Conservation (phyloP, 2,888 invertebrate species). For the Acrobasis suavella region DNA sequence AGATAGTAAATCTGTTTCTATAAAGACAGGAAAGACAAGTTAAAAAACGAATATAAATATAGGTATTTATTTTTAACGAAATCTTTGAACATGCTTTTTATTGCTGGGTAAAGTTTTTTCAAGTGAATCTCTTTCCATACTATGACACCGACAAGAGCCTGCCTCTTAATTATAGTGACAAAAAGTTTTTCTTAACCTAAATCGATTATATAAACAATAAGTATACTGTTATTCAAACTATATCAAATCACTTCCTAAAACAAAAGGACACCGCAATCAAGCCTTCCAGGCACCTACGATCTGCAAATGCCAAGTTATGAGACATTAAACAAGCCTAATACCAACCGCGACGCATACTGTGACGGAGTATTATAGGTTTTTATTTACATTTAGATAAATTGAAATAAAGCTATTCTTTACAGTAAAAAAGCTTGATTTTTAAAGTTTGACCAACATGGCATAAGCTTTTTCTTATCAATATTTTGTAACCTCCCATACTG, state of each 20-base stretch:
- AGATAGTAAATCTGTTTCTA: background rate
- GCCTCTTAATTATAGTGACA: too few species aligned
- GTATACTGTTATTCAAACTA: too few species aligned
- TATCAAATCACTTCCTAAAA: background rate
- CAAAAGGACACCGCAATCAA: slow-evolving; percentile 11
- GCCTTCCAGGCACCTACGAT: background rate
- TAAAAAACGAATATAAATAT: background rate
- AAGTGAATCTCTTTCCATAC: too few species aligned
- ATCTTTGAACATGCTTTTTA: background rate
- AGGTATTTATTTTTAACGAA: background rate
- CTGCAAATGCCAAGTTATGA: slow-evolving; percentile 22
- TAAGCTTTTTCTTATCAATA: too few species aligned
- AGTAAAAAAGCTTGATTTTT: too few species aligned
- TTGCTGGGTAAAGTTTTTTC: too few species aligned
- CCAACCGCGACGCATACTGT: background rate
- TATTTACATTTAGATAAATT: background rate
- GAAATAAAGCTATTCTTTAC: too few species aligned
- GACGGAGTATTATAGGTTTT: background rate
- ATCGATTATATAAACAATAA: too few species aligned
- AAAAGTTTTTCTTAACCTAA: too few species aligned
- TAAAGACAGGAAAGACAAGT: background rate
- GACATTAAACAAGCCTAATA: slow-evolving; percentile 2
- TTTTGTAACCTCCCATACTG: too few species aligned
- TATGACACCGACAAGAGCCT: too few species aligned
- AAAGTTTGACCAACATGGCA: too few species aligned